Base-by-base conservation (phyloP, 2,113 vertebrate genomes). In the Neopipo cinnamomea region DNA sequence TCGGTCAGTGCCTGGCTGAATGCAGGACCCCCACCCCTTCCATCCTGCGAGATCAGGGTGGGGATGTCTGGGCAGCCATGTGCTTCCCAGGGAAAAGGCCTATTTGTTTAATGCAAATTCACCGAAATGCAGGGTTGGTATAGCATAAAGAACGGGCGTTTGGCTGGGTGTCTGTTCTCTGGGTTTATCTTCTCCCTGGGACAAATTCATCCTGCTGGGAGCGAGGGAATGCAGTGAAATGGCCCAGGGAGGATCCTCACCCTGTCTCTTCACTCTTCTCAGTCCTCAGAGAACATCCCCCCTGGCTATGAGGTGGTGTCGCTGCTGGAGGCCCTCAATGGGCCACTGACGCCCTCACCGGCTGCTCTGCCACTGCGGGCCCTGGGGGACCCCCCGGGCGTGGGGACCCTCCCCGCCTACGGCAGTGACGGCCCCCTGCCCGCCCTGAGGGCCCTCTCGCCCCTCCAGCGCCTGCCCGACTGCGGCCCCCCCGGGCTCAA, bases 231-330 rank as follows among this genome's bases (percentile, higher is more conserved):
- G 19, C 65, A 71, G 35, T 1, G 1, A 8, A 62, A 42, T 0
- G 4, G 5, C 42, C 10, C 2, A 1, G 63, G 33, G 19, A 71
- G 35, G 31, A 55, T 46, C 17, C 73, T 92, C 37, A 89, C 22
- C 6, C 33, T 4, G 0, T 75, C 8, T 85, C 17, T 18, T 67
- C 67, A 35, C 14, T 95, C 78, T 84, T 88, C 28, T 17, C 71
- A 99, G 99, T 98, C 99, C 39, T 99, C 99, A 0, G 99, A 99
- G 97, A 98, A 99, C 97, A 98, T 99, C 80, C 99, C 99, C 13
- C 98, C 98, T 0, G 99, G 99, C 4, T 99, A 99, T 1, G 99
- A 99, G 95, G 99, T 98, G 17, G 99, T 99, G 58, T 99, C 99
- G 1, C 98, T 99, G 39, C 98, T 99, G 96, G 99, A 99, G 95